phyloP scores from a whole-genome alignment of 2,113 vertebrate species.

The Alectura lathami region DNA sequence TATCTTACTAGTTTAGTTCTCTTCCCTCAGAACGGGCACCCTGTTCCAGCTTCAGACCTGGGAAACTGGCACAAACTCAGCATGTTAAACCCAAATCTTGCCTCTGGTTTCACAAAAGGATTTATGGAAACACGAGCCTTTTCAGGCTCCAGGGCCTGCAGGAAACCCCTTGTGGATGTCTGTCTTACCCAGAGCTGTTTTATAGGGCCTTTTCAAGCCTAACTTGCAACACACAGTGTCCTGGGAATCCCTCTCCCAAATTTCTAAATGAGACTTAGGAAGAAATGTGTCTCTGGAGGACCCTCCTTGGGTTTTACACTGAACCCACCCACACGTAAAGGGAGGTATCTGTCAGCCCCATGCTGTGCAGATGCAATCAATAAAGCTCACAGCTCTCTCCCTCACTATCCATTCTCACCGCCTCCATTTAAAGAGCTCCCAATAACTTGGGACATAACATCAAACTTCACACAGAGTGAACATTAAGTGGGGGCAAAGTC shows the following conservation, averaged over 20 bases:
- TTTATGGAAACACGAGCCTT: neutral
- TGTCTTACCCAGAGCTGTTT: neutral
- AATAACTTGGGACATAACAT: neutral
- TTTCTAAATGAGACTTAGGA: neutral
- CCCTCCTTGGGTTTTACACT: neutral
- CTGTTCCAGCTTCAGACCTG: neutral
- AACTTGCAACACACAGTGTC: neutral
- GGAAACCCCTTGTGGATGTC: neutral
- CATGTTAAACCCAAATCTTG: neutral
- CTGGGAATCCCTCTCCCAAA: neutral
- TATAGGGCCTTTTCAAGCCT: neutral
- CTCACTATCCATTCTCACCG: neutral
- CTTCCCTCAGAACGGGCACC: neutral
- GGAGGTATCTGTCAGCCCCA: neutral
- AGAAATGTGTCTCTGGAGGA: neutral
- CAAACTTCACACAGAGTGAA: neutral
- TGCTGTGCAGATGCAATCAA: neutral
- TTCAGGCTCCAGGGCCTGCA: neutral
- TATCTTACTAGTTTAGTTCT: neutral
- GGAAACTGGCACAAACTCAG: neutral
- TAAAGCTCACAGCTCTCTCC: neutral
- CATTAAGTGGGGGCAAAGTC: neutral
- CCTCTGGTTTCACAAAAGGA: neutral
- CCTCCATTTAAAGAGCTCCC: neutral
- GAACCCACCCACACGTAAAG: neutral